A percentile compares a stretch with the other conserved stretches of the same genome.
phyloP scores from a whole-genome alignment of 2,113 vertebrate genomes.

The Mungos mungo region DNA sequence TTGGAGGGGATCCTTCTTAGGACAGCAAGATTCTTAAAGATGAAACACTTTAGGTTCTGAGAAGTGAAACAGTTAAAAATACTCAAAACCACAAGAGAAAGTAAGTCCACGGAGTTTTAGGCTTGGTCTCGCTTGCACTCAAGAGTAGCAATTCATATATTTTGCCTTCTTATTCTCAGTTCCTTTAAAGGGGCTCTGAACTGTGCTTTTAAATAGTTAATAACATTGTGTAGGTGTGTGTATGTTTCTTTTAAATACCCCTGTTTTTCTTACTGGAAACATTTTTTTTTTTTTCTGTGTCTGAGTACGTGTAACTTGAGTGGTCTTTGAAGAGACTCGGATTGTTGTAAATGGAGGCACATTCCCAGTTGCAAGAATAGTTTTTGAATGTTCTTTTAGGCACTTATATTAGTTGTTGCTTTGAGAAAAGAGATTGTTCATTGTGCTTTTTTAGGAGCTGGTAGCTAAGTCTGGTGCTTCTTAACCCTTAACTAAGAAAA shows the following conservation, averaged over 20 bases:
- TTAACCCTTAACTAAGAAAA: slow-evolving; percentile 58
- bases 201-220: slow-evolving; percentile 17
- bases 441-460: slow-evolving; percentile 37
- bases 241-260: not conserved
- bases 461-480: slow-evolving; percentile 46
- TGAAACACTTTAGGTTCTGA: not conserved
- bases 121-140: not conserved
- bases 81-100: not conserved
- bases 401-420: slow-evolving; percentile 2
- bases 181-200: not conserved
- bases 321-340: not conserved
- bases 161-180: not conserved
- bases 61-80: slow-evolving; percentile 14
- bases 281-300: not conserved
- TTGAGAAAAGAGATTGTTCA: slow-evolving; percentile 13
- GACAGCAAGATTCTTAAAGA: slow-evolving; percentile 1
- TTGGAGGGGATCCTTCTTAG: not conserved
- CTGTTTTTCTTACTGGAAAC: not conserved
- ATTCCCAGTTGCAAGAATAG: slow-evolving; percentile 10
- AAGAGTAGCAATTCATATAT: not conserved
- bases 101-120: not conserved
- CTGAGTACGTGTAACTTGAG: not conserved
- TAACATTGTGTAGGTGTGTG: not conserved
- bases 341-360: not conserved
- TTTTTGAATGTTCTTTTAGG: slow-evolving; percentile 29